Base-by-base conservation (phyloP, 2,888 invertebrate genomes). In the Hyposoter dolosus region DNA sequence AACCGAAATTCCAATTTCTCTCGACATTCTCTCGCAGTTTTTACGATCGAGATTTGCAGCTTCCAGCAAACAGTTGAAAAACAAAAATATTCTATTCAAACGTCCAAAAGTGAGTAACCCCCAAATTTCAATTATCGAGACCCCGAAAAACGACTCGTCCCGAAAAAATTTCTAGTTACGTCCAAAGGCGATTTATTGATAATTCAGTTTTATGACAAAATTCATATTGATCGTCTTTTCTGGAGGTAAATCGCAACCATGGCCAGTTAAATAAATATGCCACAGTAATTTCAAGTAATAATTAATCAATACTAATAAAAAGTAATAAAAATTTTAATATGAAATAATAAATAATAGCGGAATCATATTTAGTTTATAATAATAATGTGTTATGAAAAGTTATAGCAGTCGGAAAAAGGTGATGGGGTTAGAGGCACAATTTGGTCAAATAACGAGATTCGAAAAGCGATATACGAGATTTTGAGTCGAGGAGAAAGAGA, bases 361-460 rank as follows among this genome's bases (percentile, higher is more conserved):
- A 47, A 35, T 65, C 12, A 15, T 35, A 35, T 35, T 3, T 77
- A 45, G 74, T 65, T 2, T 23, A 50, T 65, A 53, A 28, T 66
- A 15, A 72, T 80, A 72, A 68, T 43, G 60, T 56, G 77, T 72
- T 77, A 77, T 74, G 63, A 12, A 74, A 4, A 17, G 19, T 66
- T 56, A 35, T 28, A 69, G 10, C 28, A 56, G 23, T 56, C 28
- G 71, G 40, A 5, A 23, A 53, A 43, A 40, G 35, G 32, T 15
- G 9, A n/a, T 3, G 45, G 17, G 47, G 35, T 23, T 9, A 40
- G 32, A 60, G 47, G 45, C 32, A 40, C 84, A 84, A 84, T 84
- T 86, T 76, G 69, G 65, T 32, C 56, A 82, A 84, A 84, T 82
- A 83, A 81, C 82, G 86, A 65, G 81, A 82, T 63, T 19, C 74